A percentile compares a stretch with the other conserved stretches of the same genome.
These are phyloP conservation scores for Cryptotis parvus DNA, from an alignment of 2,113 vertebrate genomes.

Conservation along the genomic window DNA sequence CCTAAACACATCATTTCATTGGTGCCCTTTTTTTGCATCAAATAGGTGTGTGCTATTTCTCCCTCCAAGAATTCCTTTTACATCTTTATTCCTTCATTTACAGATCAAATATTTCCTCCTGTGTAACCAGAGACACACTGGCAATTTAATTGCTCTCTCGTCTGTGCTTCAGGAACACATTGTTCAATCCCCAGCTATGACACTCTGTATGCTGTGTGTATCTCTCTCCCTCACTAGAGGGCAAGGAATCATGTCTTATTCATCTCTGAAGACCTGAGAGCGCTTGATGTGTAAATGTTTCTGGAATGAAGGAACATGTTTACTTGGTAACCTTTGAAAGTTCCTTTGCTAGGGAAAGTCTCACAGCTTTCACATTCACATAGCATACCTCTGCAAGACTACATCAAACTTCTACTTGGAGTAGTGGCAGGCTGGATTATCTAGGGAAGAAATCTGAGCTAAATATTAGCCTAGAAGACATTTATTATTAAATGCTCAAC, in stretches of 20 bases:
- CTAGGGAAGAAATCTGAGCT: neutral
- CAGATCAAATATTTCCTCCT: neutral
- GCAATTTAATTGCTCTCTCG: neutral
- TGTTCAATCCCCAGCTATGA: neutral
- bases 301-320: constrained; percentile 35
- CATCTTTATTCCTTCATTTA: constrained; percentile 10
- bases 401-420: neutral
- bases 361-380: neutral
- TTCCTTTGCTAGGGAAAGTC: neutral
- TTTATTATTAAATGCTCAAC: neutral
- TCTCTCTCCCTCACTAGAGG: constrained; percentile 26
- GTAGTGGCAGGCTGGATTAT: neutral
- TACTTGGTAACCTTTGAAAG: constrained; percentile 2
- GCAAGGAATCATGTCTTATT: neutral
- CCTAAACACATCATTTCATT: neutral
- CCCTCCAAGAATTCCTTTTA: neutral
- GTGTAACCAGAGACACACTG: neutral
- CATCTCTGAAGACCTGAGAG: neutral
- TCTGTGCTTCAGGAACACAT: neutral
- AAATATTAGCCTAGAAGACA: neutral
- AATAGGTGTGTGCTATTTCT: neutral
- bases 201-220: neutral
- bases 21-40: neutral
- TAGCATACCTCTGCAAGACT: neutral
- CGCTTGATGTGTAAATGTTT: neutral